Base-by-base conservation (phyloP, 2,888 invertebrate genomes). In the Stramonita haemastoma region DNA sequence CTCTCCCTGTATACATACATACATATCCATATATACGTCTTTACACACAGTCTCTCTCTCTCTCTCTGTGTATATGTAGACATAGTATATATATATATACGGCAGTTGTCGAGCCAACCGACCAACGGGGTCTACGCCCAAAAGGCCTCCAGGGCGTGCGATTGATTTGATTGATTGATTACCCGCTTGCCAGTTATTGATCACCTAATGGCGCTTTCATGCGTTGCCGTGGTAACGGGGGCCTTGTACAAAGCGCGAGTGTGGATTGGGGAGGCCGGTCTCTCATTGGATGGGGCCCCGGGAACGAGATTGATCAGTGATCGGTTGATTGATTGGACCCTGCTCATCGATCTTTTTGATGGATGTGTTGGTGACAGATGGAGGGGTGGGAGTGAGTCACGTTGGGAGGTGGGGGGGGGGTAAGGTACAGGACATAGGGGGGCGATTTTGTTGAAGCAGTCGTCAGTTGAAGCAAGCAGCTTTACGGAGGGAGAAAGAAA, bases 91-190 rank as follows among this genome's bases (percentile, higher is more conserved):
- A n/a, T n/a, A n/a, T n/a, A n/a, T n/a, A n/a, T n/a, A 57, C 13
- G 56, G 17, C 17, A 1, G 36, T 83, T 17, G 56, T 57, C 56
- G 84, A 22, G 84, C 84, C 29, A 29, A 57, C 86, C 36, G 11
- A 83, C 17, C 36, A 4, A 13, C 26, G n/a, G n/a, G n/a, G 66
- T 86, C 13, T 57, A 66, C 34, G 86, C 56, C 86, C 86, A 66
- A 13, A 60, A 22, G 60, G 73, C 73, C 73, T 46, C 15, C 56
- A 79, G 86, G 60, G 36, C 17, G 26, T 57, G 19, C 83, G 90
- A 90, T 89, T 89, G 87, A 90, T 90, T 90, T 87, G 90, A 87
- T 81, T 86, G 87, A 90, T 90, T 89, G 90, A 90, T 90, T 89
- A 85, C 77, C 77, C 57, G 36, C 89, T 56, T 32, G 88, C 86